phyloP scores from a whole-genome alignment of 2,888 invertebrate species.

The Bursaphelenchus okinawaensis region DNA sequence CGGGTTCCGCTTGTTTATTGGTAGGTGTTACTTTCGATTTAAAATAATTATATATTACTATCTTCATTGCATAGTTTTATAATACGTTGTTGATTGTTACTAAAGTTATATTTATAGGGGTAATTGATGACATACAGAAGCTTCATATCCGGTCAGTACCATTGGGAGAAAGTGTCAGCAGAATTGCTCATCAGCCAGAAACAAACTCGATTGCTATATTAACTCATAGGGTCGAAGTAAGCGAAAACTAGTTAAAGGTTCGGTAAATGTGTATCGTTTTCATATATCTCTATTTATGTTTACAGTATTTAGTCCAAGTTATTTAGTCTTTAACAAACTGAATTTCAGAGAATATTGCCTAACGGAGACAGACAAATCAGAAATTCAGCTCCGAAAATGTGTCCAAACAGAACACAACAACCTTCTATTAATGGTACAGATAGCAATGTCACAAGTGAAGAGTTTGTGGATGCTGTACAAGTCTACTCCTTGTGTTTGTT shows the following conservation, averaged over 20 bases:
- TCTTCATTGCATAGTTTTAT: constrained; percentile 1
- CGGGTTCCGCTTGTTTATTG: constrained; percentile 78
- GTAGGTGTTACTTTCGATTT: constrained; percentile 16
- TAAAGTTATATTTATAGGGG: constrained; percentile 17
- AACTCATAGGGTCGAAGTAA: constrained; percentile 74
- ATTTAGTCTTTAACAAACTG: too few species aligned
- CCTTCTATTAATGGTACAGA: constrained; percentile 11
- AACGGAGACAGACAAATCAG: not conserved
- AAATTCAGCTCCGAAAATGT: constrained; percentile 13
- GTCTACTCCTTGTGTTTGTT: constrained; percentile 78
- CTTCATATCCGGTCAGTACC: constrained; percentile 72
- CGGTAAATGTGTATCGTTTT: too few species aligned
- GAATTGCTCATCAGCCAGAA: constrained; percentile 88
- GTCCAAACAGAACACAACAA: constrained; percentile 4
- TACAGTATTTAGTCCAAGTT: not conserved
- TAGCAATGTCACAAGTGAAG: constrained; percentile 13
- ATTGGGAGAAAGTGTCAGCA: constrained; percentile 75
- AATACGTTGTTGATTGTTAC: constrained; percentile 9
- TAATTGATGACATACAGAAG: constrained; percentile 53
- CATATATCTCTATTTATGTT: too few species aligned
- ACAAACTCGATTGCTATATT: constrained; percentile 88
- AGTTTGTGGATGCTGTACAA: constrained; percentile 64
- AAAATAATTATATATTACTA: too few species aligned
- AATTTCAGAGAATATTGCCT: not conserved
- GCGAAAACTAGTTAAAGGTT: too few species aligned